Percentiles rank a stretch among this genome's conserved stretches.
Conservation (phyloP, 37 sponge, comb jelly and placozoan species). For the Mnemiopsis leidyi region DNA sequence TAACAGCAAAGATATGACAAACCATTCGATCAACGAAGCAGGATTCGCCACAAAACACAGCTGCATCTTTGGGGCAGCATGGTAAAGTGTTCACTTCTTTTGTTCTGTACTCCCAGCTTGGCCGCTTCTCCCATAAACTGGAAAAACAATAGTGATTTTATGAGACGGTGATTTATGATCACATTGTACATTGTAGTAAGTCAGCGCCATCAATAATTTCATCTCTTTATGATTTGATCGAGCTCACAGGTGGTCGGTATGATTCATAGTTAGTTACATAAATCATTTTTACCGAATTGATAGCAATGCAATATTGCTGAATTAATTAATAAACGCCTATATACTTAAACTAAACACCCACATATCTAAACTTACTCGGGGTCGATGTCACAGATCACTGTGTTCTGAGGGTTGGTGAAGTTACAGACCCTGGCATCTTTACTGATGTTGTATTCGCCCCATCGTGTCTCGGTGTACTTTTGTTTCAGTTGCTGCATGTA, state of each 20-base stretch:
- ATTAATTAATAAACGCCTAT: too few relatives aligned
- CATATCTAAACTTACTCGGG: not conserved
- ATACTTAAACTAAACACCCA: too few relatives aligned
- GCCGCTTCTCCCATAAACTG: not conserved
- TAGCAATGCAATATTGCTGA: too few relatives aligned
- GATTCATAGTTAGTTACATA: too few relatives aligned
- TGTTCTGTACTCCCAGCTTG: not conserved
- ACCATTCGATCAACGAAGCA: not conserved
- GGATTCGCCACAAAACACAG: not conserved
- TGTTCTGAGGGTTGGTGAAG: not conserved
- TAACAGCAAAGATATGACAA: not conserved
- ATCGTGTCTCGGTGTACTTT: not conserved
- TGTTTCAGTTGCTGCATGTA: not conserved
- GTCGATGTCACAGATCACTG: not conserved
- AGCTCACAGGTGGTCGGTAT: too few relatives aligned
- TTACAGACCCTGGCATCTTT: not conserved
- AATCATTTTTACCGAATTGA: too few relatives aligned
- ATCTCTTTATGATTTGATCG: too few relatives aligned
- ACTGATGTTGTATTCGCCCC: constrained; percentile 23
- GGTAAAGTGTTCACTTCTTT: not conserved
- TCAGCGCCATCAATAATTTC: too few relatives aligned
- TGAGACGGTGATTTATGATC: too few relatives aligned
- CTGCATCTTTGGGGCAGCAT: constrained; percentile 8
- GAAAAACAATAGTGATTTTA: too few relatives aligned
- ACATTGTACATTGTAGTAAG: too few relatives aligned